Evolutionary conservation across 2,888 invertebrate species (phyloP).

Genomic region (Neocrepidodera transversa): DNA sequence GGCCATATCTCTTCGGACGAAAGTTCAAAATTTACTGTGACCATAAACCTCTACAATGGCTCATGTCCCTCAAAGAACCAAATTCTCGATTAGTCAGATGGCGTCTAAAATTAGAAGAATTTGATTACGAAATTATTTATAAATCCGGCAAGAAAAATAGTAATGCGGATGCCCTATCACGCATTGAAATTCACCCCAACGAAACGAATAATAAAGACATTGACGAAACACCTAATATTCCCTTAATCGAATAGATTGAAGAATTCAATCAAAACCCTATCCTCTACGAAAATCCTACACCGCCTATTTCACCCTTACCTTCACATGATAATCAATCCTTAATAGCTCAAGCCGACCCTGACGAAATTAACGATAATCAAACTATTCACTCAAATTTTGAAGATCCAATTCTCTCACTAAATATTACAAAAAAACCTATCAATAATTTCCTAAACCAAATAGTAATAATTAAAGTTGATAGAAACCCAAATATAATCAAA

Average conservation of each 20-base stretch:
- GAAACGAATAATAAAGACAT: no score
- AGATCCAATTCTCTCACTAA: conserved; percentile 10
- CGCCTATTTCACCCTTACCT: no score
- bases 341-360: background rate
- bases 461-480: conserved; percentile 9
- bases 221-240: no score
- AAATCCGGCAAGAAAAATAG: background rate
- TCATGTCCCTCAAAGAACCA: background rate
- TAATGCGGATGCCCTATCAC: background rate
- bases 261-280: background rate
- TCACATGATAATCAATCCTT: background rate
- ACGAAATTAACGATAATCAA: conserved; percentile 11
- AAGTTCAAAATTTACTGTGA: background rate
- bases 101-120: background rate
- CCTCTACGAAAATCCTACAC: background rate
- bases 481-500: background rate
- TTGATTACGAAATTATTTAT: background rate
- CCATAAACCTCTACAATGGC: background rate
- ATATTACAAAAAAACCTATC: conserved; percentile 5
- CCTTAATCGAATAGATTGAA: background rate
- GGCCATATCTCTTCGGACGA: background rate
- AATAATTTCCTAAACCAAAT: conserved; percentile 19
- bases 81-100: background rate
- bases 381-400: conserved; percentile 11
- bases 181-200: background rate